Conservation (phyloP, 1,140 invertebrate genomes). For the Nasonia giraulti region DNA sequence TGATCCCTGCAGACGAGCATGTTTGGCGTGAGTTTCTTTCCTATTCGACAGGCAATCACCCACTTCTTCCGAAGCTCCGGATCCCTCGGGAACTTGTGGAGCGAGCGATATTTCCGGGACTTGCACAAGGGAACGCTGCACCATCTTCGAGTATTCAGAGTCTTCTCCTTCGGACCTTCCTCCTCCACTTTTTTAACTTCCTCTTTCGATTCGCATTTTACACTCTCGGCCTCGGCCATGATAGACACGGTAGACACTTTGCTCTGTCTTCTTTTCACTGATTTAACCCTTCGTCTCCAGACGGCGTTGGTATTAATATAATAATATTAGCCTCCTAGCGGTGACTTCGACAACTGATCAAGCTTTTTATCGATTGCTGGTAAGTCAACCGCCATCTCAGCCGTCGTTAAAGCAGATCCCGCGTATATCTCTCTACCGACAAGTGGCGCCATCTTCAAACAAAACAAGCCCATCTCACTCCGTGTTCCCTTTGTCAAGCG, state of each 20-base stretch:
- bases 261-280: background rate
- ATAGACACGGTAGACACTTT: background rate
- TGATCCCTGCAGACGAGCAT: background rate
- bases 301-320: background rate
- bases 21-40: background rate
- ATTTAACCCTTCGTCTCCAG: background rate
- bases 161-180: background rate
- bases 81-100: constrained; percentile 1
- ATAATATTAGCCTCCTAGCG: too few relatives aligned
- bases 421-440: background rate
- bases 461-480: background rate
- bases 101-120: background rate
- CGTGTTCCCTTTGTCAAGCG: background rate
- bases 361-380: background rate
- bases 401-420: background rate
- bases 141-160: background rate
- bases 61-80: background rate
- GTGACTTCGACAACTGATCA: background rate
- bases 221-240: background rate
- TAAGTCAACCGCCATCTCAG: background rate
- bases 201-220: background rate
- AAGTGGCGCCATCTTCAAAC: background rate
- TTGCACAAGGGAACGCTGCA: constrained; percentile 6
- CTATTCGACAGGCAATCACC: background rate
- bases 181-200: background rate